phyloP scores from a whole-genome alignment of 1,140 invertebrate genomes.

The Panagrolaimus sp. region DNA sequence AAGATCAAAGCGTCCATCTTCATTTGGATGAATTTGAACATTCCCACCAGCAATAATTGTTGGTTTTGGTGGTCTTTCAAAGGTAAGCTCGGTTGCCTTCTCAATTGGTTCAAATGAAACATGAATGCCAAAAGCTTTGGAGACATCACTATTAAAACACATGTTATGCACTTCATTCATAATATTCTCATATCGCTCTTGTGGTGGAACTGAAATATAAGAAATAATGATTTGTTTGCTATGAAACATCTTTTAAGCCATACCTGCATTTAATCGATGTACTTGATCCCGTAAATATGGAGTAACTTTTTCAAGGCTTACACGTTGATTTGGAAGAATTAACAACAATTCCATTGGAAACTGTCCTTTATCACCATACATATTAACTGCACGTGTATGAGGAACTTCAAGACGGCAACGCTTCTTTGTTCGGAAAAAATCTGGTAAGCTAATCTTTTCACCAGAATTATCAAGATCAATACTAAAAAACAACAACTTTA shows the following conservation, averaged over 20 bases:
- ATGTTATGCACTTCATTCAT: slow-evolving; percentile 25
- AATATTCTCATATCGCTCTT: slow-evolving; percentile 11
- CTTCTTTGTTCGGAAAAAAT: slow-evolving; percentile 1
- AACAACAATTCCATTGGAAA: not conserved
- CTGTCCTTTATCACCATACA: not conserved
- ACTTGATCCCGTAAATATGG: not conserved
- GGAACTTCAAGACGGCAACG: not conserved
- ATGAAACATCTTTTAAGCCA: too few relatives aligned
- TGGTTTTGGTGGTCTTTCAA: not conserved
- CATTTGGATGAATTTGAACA: not conserved
- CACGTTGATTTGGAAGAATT: slow-evolving; percentile 19
- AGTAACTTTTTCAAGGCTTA: slow-evolving; percentile 26
- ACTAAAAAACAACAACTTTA: too few relatives aligned
- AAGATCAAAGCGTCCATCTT: not conserved
- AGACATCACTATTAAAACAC: slow-evolving; percentile 13
- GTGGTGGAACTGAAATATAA: not conserved
- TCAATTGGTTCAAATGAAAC: not conserved
- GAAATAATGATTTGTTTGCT: too few relatives aligned
- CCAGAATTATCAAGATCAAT: too few relatives aligned
- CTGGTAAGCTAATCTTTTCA: not conserved
- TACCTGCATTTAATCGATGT: not conserved
- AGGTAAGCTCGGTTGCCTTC: not conserved
- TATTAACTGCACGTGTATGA: not conserved
- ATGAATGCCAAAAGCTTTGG: not conserved
- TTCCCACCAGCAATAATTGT: not conserved